Evolutionary conservation across 2,113 vertebrate species (phyloP).

Genomic region (Manacus vitellinus): DNA sequence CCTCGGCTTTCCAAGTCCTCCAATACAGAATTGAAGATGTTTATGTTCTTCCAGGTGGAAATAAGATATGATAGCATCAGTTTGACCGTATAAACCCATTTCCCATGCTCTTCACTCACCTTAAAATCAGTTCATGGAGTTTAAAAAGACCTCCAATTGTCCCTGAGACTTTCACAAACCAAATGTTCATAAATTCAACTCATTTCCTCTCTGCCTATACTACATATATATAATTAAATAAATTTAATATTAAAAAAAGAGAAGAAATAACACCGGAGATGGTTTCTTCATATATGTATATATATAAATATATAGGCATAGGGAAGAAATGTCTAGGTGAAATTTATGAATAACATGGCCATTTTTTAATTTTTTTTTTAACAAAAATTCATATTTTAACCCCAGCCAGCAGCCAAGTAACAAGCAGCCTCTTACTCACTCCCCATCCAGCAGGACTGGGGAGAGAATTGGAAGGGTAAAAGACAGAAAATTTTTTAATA

Average conservation of each 20-base stretch:
- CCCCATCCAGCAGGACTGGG: neutral
- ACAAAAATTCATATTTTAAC: neutral
- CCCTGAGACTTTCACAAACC: neutral
- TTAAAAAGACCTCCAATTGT: neutral
- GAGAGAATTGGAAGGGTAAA: neutral
- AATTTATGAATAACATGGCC: neutral
- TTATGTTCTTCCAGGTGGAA: neutral
- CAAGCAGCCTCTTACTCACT: neutral
- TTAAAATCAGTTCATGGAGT: neutral
- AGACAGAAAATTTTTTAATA: neutral
- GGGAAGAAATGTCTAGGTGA: rapidly evolving
- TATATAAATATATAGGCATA: neutral
- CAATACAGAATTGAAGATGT: neutral
- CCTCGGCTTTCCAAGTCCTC: neutral
- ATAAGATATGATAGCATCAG: neutral
- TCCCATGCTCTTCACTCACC: neutral
- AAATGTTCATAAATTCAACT: neutral
- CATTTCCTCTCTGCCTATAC: neutral
- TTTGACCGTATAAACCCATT: neutral
- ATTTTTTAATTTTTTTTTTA: neutral
- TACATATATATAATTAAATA: neutral
- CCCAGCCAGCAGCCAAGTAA: neutral
- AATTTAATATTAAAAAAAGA: neutral
- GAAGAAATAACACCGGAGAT: neutral
- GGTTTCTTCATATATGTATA: neutral